Conservation (phyloP, 2,797 vertebrate species). For the Clarias fuscus region DNA sequence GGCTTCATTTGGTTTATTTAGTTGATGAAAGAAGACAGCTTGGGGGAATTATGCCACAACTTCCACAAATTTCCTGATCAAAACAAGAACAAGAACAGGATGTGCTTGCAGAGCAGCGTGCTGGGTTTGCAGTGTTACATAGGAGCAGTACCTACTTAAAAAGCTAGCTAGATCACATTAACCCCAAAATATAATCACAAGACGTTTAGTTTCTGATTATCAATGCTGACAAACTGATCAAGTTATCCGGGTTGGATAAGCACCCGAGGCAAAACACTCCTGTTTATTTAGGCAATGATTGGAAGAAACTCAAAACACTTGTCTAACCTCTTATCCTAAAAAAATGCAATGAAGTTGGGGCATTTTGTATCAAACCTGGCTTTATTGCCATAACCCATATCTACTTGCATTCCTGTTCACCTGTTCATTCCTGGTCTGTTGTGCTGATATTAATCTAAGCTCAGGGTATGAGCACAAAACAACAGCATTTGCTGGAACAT, state of each 20-base stretch:
- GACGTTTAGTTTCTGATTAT: neutral
- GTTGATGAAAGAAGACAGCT: neutral
- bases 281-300: neutral
- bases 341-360: neutral
- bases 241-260: neutral
- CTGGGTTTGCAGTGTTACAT: neutral
- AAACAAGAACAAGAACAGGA: slow-evolving; percentile 28
- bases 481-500: neutral
- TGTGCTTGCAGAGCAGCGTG: neutral
- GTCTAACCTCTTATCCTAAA: neutral
- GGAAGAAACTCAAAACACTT: neutral
- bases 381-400: neutral
- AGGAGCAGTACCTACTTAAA: neutral
- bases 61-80: slow-evolving; percentile 20
- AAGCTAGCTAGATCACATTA: neutral
- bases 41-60: slow-evolving; percentile 27
- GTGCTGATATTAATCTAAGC: neutral
- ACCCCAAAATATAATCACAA: neutral
- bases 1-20: neutral
- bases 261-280: neutral
- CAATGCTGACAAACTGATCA: too few relatives aligned
- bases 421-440: neutral
- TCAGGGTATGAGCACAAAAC: neutral
- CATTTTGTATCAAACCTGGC: neutral
- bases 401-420: neutral